Percentiles rank a stretch among this genome's conserved stretches.
Evolutionary conservation across 2,888 invertebrate species (phyloP).

Genomic region (Ennomos fuscantarius): DNA sequence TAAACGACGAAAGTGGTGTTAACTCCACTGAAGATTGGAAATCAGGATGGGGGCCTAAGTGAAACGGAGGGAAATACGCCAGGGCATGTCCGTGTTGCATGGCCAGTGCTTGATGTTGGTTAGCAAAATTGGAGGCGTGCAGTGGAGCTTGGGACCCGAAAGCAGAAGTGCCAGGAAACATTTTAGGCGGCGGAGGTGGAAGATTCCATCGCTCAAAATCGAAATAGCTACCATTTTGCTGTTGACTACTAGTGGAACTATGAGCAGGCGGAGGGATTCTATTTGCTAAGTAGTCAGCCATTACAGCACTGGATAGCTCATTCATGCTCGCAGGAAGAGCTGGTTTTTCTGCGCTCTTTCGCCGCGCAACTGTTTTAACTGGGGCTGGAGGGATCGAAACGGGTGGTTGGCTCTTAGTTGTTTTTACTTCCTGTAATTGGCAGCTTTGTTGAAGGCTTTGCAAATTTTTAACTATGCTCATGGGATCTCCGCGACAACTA

Average conservation of each 20-base stretch:
- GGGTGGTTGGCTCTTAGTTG: constrained; percentile 69
- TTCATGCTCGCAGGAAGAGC: constrained; percentile 76
- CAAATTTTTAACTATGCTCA: constrained; percentile 90
- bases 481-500: constrained; percentile 90
- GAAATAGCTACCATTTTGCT: constrained; percentile 89
- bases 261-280: constrained; percentile 91
- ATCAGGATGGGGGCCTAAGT: constrained; percentile 89
- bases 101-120: constrained; percentile 88
- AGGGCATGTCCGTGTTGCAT: constrained; percentile 89
- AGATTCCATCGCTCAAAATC: constrained; percentile 94
- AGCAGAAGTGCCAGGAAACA: constrained; percentile 86
- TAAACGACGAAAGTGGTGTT: constrained; percentile 85
- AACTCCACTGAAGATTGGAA: constrained; percentile 88
- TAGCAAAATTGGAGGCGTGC: constrained; percentile 82
- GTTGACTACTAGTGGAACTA: constrained; percentile 85
- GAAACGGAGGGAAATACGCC: constrained; percentile 92
- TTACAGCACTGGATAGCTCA: constrained; percentile 82
- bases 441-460: constrained; percentile 86
- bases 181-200: constrained; percentile 88
- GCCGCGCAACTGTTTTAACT: constrained; percentile 71
- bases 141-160: constrained; percentile 85
- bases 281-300: constrained; percentile 84
- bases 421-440: constrained; percentile 84
- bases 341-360: constrained; percentile 86
- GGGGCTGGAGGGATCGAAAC: constrained; percentile 51